Percentiles rank a stretch among this genome's conserved stretches.
phyloP scores from a whole-genome alignment of 2,797 vertebrate genomes.

The Jordanella pulchra region DNA sequence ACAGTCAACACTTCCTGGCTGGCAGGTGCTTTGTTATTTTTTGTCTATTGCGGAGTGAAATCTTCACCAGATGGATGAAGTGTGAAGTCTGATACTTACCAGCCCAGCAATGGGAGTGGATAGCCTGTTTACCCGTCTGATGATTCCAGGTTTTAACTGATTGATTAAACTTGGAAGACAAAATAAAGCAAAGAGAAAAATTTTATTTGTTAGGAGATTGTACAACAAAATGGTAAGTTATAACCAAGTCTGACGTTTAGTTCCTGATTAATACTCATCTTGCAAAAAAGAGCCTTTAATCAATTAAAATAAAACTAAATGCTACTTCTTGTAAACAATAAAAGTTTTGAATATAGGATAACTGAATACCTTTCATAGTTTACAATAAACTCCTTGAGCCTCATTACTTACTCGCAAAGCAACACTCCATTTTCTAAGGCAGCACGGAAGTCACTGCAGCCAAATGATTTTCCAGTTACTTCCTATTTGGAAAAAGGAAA shows the following conservation, averaged over 20 bases:
- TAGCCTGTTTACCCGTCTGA: slow-evolving; percentile 90
- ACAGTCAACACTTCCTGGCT: slow-evolving; percentile 47
- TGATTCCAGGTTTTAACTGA: slow-evolving; percentile 89
- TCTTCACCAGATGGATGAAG: background rate
- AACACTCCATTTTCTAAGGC: slow-evolving; percentile 92
- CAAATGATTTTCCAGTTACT: slow-evolving; percentile 89
- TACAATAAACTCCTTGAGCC: background rate
- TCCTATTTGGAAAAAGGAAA: slow-evolving; percentile 74
- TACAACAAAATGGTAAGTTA: background rate
- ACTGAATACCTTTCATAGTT: background rate
- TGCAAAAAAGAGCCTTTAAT: background rate
- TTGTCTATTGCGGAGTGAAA: background rate
- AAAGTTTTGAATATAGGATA: background rate
- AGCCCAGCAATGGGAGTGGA: slow-evolving; percentile 95
- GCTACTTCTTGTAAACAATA: background rate
- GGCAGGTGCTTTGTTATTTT: slow-evolving; percentile 24
- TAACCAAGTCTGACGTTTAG: background rate
- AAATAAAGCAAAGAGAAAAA: background rate
- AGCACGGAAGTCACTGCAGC: slow-evolving; percentile 85
- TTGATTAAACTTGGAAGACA: slow-evolving; percentile 86
- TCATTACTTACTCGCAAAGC: slow-evolving; percentile 89
- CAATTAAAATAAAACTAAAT: background rate
- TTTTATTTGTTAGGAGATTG: background rate
- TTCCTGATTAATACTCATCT: too few relatives aligned
- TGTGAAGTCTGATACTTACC: slow-evolving; percentile 82